Conservation (phyloP, 2,113 vertebrate species). For the Xenopus borealis region DNA sequence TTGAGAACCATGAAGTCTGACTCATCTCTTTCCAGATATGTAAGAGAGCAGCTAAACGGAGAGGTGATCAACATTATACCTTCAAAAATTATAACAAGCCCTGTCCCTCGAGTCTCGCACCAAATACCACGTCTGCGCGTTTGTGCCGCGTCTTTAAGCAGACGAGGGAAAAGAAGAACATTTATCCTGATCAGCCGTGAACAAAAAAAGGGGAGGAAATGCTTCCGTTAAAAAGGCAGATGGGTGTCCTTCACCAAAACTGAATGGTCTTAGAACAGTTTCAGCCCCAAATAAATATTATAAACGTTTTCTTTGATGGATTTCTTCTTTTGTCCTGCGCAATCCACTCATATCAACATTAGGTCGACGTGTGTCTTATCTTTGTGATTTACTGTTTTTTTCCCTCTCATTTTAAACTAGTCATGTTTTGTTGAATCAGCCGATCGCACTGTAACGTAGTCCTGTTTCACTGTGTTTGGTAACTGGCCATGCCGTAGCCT, state of each 20-base stretch:
- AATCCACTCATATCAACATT: background rate
- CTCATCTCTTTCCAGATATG: too few relatives aligned
- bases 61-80: too few relatives aligned
- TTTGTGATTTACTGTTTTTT: too few relatives aligned
- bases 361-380: constrained; percentile 58
- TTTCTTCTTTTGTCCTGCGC: background rate
- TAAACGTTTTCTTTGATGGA: constrained; percentile 57
- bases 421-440: constrained; percentile 50
- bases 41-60: too few relatives aligned
- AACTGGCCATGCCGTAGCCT: constrained; percentile 94
- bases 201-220: constrained; percentile 54
- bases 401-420: too few relatives aligned
- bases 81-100: too few relatives aligned
- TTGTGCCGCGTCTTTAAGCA: too few relatives aligned
- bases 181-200: constrained; percentile 75
- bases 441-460: constrained; percentile 69
- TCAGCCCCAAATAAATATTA: constrained; percentile 81
- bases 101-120: too few relatives aligned
- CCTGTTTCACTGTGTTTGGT: constrained; percentile 92
- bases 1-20: too few relatives aligned
- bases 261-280: constrained; percentile 76
- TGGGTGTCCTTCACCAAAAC: constrained; percentile 76
- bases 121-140: too few relatives aligned
- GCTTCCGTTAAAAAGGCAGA: constrained; percentile 74
- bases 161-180: constrained; percentile 64